Percentiles rank a stretch among this genome's conserved stretches.
Conservation (phyloP, 2,888 invertebrate species). For the Lutraria lutraria region DNA sequence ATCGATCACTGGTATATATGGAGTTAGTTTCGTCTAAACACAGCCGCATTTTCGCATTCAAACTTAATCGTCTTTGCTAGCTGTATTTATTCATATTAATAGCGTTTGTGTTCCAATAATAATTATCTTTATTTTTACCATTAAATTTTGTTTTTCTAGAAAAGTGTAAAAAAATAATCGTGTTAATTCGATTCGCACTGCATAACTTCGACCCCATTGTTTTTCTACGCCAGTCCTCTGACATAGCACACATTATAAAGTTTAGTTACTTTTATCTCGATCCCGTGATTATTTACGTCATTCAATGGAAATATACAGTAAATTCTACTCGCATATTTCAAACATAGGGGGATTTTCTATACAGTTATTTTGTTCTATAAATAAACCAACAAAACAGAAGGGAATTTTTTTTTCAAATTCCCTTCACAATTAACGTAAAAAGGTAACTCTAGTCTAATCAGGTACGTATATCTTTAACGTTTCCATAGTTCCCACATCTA, state of each 20-base stretch:
- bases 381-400: neutral
- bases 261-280: neutral
- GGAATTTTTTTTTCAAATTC: no score
- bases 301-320: neutral
- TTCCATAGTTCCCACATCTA: no score
- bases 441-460: no score
- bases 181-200: neutral
- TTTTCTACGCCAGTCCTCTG: neutral
- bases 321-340: neutral
- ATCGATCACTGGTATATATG: neutral
- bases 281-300: neutral
- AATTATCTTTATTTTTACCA: neutral
- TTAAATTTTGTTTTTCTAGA: neutral
- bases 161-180: neutral
- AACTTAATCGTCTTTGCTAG: no score
- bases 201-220: neutral
- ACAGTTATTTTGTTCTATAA: neutral
- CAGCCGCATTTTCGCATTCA: neutral
- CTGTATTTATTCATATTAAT: neutral
- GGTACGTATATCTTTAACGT: no score
- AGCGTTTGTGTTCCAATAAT: neutral
- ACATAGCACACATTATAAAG: neutral
- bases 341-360: neutral
- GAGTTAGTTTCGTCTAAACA: neutral
- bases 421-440: neutral